Evolutionary conservation across 2,888 invertebrate species (phyloP), one percentile per base, ranked within the genome.

Genomic region (Rhamnusium bicolor): DNA sequence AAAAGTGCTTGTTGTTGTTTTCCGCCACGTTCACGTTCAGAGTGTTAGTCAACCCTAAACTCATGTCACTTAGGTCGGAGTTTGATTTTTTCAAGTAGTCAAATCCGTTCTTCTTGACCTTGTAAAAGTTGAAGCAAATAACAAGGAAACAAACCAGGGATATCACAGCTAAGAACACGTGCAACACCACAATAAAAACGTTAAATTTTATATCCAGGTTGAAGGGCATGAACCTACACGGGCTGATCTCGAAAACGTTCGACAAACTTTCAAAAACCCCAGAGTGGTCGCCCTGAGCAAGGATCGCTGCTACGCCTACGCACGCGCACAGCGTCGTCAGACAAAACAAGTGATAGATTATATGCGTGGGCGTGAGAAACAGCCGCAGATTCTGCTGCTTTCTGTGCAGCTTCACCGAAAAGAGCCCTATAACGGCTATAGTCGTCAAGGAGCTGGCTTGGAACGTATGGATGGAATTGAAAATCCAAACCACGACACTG

Each of bases 301-400:
- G 84, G 18, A 90, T 87, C 16, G 90, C 89, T 12, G 90, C 90
- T 0, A 90, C 89, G 0, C 90, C 91, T 1, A 91, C 90, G 81
- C 90, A 89, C 1, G 89, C 88, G 74, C 90, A 89, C 27, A 90
- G 84, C 16, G 90, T 88, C 8, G 89, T 89, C 71, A 90, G 82
- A 61, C 90, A 90, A 69, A 89, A 89, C 66, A 91, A 79, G 80
- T 91, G 90, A 80, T 90, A 90, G 32, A 88, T 83, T 24, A 89
- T 83, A 73, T 89, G 89, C 0, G 89, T 87, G 8, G 87, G 80
- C 2, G 88, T 88, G 68, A 89, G 83, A 73, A 87, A 88, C 62
- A 85, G 85, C 54, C 84, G 82, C n/a, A 88, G 72, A 54, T 81
- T 84, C 73, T 87, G 86, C 53, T 84, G 84, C 76, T 88, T 87